These are phyloP conservation scores for Folsomia manolachei DNA, from an alignment of 2,888 invertebrate genomes.

Conservation along the genomic window DNA sequence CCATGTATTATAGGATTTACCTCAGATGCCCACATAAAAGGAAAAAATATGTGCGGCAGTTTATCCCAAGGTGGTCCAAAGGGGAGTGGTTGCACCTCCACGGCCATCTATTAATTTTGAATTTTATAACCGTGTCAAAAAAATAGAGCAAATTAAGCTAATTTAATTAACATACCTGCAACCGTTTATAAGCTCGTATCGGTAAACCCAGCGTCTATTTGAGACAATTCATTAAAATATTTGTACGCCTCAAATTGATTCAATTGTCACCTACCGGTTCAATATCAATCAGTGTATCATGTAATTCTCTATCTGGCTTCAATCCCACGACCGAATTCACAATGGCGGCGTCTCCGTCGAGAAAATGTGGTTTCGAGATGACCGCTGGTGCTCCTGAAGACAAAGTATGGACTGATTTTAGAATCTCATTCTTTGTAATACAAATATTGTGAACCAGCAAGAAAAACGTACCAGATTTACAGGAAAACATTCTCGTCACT, in stretches of 20 bases:
- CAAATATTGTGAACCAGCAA: background rate
- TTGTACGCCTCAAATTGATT: background rate
- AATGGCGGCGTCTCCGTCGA: constrained; percentile 37
- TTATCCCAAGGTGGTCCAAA: background rate
- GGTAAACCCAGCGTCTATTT: background rate
- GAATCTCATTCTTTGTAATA: background rate
- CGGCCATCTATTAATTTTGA: too few species aligned
- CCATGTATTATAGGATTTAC: background rate
- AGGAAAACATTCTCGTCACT: background rate
- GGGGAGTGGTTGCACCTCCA: background rate
- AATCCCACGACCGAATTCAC: constrained; percentile 42
- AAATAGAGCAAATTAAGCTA: too few species aligned
- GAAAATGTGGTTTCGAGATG: constrained; percentile 42
- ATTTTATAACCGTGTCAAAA: too few species aligned
- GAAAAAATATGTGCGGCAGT: background rate
- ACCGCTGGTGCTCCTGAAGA: constrained; percentile 25
- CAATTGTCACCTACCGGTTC: constrained; percentile 31
- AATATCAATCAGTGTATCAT: constrained; percentile 40
- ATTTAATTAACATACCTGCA: too few species aligned
- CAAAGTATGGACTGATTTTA: too few species aligned
- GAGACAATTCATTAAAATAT: background rate
- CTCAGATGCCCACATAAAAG: background rate
- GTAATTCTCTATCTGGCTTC: constrained; percentile 35
- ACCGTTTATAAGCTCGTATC: background rate
- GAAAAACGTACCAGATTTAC: background rate